These are phyloP conservation scores for Procambarus virginalis DNA, from an alignment of 1,140 invertebrate species.

Conservation along the genomic window DNA sequence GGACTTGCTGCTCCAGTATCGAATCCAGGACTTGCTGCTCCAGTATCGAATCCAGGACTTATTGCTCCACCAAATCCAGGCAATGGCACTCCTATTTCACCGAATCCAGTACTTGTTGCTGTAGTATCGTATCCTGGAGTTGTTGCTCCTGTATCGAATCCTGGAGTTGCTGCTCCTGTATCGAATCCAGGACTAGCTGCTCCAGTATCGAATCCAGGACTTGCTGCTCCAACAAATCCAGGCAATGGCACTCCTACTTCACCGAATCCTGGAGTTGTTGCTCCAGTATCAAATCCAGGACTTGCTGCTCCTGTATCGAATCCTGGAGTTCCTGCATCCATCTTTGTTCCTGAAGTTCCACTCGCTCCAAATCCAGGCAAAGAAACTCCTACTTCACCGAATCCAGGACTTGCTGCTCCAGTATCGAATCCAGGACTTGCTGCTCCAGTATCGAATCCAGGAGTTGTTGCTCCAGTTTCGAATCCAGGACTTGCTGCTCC, in stretches of 20 bases:
- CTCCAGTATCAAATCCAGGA: not conserved
- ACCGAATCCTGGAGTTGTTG: too few relatives aligned
- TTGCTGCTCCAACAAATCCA: not conserved
- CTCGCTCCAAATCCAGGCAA: too few relatives aligned
- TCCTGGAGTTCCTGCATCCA: not conserved
- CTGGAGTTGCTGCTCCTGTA: not conserved
- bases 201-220: not conserved
- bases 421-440: too few relatives aligned
- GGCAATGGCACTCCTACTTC: not conserved
- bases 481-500: not conserved
- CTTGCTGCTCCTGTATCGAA: too few relatives aligned
- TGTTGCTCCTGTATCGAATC: not conserved
- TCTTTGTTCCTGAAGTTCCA: too few relatives aligned
- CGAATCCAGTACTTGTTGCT: not conserved
- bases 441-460: not conserved
- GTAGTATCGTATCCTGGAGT: not conserved
- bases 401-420: too few relatives aligned
- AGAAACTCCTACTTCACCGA: too few relatives aligned
- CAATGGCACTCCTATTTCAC: too few relatives aligned
- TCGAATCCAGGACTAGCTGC: not conserved
- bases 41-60: not conserved
- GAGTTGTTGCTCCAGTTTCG: not conserved
- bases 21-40: not conserved
- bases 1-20: too few relatives aligned
- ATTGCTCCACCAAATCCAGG: too few relatives aligned